Percentiles rank a stretch among this genome's conserved stretches.
Evolutionary conservation across 2,888 invertebrate genomes (phyloP).

Genomic region (Euplexia lucipara): DNA sequence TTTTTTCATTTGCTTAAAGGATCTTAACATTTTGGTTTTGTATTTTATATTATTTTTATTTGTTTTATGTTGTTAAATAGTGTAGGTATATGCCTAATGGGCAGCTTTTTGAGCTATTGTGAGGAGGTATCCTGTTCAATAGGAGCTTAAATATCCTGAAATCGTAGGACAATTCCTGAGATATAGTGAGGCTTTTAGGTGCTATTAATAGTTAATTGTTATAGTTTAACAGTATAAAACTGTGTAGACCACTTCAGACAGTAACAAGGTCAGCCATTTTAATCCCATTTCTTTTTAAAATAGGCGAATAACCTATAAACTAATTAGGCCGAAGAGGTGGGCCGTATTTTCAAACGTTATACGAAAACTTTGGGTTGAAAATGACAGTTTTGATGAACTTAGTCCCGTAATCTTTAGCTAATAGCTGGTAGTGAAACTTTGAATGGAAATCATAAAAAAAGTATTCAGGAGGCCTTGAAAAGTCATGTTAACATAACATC

Average conservation of each 20-base stretch:
- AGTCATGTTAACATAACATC: too few species aligned
- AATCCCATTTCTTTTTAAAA: conserved; percentile 18
- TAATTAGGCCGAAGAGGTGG: conserved; percentile 8
- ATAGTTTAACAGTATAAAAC: neutral
- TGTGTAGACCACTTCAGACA: neutral
- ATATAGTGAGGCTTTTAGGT: too few species aligned
- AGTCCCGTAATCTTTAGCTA: neutral
- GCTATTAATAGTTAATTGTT: neutral
- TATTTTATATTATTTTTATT: too few species aligned
- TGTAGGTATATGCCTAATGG: too few species aligned
- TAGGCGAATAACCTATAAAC: conserved; percentile 22
- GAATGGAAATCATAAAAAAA: neutral
- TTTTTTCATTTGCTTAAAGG: too few species aligned
- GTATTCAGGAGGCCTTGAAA: too few species aligned
- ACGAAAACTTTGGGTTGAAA: neutral
- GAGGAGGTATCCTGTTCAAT: too few species aligned
- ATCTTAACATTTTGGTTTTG: too few species aligned
- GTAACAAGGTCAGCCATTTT: neutral
- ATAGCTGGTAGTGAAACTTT: neutral
- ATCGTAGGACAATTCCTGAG: too few species aligned
- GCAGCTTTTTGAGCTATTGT: too few species aligned
- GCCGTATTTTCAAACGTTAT: conserved; percentile 7
- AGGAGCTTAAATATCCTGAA: too few species aligned
- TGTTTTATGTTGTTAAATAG: too few species aligned
- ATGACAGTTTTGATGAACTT: neutral